phyloP scores from a whole-genome alignment of 1,140 invertebrate species.

The Araneus ventricosus region DNA sequence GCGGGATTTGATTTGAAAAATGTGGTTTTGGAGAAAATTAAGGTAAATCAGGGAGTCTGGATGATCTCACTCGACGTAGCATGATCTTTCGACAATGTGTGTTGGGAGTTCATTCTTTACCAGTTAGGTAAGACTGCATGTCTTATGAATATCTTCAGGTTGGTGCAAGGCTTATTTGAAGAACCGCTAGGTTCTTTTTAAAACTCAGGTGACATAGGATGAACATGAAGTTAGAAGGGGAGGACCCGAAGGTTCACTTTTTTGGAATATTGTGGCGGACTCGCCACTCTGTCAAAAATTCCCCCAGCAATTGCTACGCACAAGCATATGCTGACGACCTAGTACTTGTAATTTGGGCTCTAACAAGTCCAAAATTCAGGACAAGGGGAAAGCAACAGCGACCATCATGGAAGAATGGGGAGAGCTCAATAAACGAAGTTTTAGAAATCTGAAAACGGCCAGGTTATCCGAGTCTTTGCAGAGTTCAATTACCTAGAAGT shows the following conservation, averaged over 20 bases:
- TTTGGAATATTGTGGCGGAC: slow-evolving; percentile 27
- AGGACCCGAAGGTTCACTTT: not conserved
- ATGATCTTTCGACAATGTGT: not conserved
- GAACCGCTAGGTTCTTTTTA: not conserved
- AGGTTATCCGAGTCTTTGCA: not conserved
- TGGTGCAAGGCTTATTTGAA: not conserved
- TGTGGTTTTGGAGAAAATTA: not conserved
- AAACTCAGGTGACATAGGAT: accelerated
- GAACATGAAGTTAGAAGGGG: not conserved
- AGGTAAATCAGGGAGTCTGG: too few species aligned
- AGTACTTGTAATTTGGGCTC: not conserved
- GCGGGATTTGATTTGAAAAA: not conserved
- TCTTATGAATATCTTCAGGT: not conserved
- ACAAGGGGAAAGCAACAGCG: not conserved
- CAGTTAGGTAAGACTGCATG: not conserved
- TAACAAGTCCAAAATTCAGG: not conserved
- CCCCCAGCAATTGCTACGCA: not conserved
- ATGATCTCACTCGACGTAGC: not conserved
- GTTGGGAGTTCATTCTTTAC: not conserved
- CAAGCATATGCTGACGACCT: slow-evolving; percentile 38
- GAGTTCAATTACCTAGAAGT: not conserved
- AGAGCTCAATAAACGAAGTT: not conserved
- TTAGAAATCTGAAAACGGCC: not conserved
- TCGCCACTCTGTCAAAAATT: not conserved
- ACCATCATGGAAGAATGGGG: too few species aligned